Base-by-base conservation (phyloP, 2,888 invertebrate genomes). In the Brenthis ino region DNA sequence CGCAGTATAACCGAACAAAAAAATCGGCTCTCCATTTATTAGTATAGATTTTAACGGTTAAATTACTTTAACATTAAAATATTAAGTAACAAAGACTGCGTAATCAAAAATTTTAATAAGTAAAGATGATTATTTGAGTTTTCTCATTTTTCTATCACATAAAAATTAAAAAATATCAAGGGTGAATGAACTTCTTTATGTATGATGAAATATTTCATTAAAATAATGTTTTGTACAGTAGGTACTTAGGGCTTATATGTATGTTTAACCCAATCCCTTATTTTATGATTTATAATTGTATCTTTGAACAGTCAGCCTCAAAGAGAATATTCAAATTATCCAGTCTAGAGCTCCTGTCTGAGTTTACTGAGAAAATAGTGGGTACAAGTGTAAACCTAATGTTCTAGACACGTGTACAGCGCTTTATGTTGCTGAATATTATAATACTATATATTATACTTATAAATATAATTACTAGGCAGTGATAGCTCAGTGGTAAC, bases 271-370 rank as follows among this genome's bases (percentile, higher is more conserved):
- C 11, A 28, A 28, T 28, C 28, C 28, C 28, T 61, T 64, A 13
- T 65, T 65, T 65, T 51, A 68, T 65, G 71, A 6, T 55, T 12
- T 61, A 20, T 58, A 68, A 58, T 66, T 66, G 65, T 68, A 56
- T 67, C 64, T 65, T 67, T 72, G 54, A 54, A 20, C 48, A 64
- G 47, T 58, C 37, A 48, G 55, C 57, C 55, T 37, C 64, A 70
- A 70, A 70, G 72, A 61, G 68, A 72, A 70, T 70, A 68, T 70
- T 70, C 70, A 65, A 68, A 66, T 68, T 64, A 55, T 67, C 57
- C 43, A 57, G 66, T 55, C 51, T 66, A 71, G 65, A 56, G 63
- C 60, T 58, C 48, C 47, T 4, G 64, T 47, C 51, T 71, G 43
- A 66, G 68, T 71, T 71, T 71, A 51, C 63, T 64, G 24, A 69